Conservation (phyloP, 1,140 invertebrate genomes). For the Euschistus heros region DNA sequence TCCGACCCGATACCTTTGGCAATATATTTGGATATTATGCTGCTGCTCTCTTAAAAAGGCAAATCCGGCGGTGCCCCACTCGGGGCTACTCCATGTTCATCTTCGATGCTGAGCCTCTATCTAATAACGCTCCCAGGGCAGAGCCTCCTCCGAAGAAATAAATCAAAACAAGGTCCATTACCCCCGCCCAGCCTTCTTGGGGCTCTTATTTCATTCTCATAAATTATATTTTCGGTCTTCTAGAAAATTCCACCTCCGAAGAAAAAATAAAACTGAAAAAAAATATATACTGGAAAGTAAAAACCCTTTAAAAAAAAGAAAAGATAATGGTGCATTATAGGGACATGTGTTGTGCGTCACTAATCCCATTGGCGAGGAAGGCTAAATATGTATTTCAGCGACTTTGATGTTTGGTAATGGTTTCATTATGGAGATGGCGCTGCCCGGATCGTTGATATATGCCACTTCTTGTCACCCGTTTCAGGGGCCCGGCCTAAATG, state of each 20-base stretch:
- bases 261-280: too few species aligned
- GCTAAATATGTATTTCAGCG: conserved; percentile 8
- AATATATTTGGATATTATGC: too few species aligned
- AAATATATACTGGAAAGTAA: too few species aligned
- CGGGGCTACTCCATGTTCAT: neutral
- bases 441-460: neutral
- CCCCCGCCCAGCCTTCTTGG: neutral
- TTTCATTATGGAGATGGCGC: conserved; percentile 5
- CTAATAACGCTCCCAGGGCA: conserved; percentile 5
- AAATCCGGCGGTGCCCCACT: neutral
- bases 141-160: neutral
- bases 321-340: neutral
- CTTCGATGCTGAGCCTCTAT: conserved; percentile 3
- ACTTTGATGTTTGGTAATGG: conserved; percentile 17
- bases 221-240: conserved; percentile 11
- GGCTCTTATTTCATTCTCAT: conserved; percentile 11
- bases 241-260: too few species aligned
- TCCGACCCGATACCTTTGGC: too few species aligned
- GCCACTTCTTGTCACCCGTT: neutral
- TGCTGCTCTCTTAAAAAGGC: too few species aligned
- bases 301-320: neutral
- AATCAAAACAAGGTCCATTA: conserved; percentile 6
- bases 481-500: too few species aligned
- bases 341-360: neutral
- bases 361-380: neutral